Evolutionary conservation across 2,113 vertebrate genomes (phyloP).

Genomic region (Isurus oxyrinchus): DNA sequence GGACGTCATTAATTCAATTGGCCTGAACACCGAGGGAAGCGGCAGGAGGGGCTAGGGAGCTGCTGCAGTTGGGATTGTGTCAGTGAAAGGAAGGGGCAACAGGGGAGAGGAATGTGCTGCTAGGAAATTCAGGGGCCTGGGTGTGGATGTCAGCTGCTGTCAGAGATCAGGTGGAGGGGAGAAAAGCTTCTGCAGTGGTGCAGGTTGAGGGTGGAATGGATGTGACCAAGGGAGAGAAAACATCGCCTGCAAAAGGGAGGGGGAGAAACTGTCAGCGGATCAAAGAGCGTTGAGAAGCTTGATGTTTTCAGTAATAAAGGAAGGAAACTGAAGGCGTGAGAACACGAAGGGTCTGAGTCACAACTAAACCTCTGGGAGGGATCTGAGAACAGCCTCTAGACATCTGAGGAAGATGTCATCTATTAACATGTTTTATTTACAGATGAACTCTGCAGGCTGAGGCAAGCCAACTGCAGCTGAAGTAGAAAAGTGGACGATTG

Average conservation of each 20-base stretch:
- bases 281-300: not conserved
- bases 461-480: not conserved
- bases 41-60: too few relatives aligned
- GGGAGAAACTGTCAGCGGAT: not conserved
- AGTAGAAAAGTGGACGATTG: not conserved
- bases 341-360: not conserved
- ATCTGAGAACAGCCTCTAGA: not conserved
- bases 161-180: not conserved
- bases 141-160: not conserved
- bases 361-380: not conserved
- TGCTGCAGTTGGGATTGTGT: not conserved
- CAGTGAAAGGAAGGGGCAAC: not conserved
- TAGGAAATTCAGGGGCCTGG: not conserved
- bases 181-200: not conserved
- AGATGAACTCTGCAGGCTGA: not conserved
- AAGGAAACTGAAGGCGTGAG: not conserved
- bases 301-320: not conserved
- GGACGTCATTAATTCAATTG: not conserved
- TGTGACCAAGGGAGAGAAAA: not conserved
- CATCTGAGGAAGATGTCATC: not conserved
- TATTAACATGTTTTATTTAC: not conserved
- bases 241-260: not conserved
- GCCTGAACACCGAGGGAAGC: not conserved
- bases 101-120: not conserved
- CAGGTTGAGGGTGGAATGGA: not conserved